Conservation (phyloP, 2,113 vertebrate species). For the Mionectes macconnelli region DNA sequence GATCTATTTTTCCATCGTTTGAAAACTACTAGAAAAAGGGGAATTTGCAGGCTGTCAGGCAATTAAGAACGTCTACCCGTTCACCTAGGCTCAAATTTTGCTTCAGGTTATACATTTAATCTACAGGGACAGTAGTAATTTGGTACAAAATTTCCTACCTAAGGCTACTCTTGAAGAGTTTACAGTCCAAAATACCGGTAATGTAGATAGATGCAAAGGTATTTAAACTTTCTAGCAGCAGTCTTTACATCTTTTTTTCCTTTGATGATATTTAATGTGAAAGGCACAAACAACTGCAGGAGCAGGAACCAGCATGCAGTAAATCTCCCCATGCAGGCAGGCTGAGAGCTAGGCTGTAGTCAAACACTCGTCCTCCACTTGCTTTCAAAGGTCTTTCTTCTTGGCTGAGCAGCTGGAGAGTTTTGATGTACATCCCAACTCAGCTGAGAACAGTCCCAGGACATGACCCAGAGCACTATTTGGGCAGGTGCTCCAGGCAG, state of each 20-base stretch:
- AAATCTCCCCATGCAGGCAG: background rate
- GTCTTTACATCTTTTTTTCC: background rate
- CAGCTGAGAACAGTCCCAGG: background rate
- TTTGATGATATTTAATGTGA: background rate
- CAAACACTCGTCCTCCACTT: background rate
- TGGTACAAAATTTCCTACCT: slow-evolving; percentile 15
- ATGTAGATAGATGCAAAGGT: background rate
- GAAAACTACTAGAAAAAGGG: background rate
- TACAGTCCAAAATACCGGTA: background rate
- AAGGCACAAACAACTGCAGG: background rate
- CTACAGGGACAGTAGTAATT: slow-evolving; percentile 26
- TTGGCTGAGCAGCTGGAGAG: background rate
- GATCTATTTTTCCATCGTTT: background rate
- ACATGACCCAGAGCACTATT: background rate
- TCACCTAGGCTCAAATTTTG: background rate
- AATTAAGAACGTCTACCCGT: background rate
- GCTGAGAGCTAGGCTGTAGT: background rate
- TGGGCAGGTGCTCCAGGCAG: background rate
- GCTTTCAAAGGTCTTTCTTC: background rate
- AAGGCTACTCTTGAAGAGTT: background rate
- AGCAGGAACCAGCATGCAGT: background rate
- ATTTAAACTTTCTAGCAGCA: background rate
- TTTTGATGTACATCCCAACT: background rate
- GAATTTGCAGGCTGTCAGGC: background rate
- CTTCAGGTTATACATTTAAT: slow-evolving; percentile 3